Percentiles rank a stretch among this genome's conserved stretches.
Evolutionary conservation across 2,113 vertebrate species (phyloP).

Genomic region (Lichenostomus cassidix): DNA sequence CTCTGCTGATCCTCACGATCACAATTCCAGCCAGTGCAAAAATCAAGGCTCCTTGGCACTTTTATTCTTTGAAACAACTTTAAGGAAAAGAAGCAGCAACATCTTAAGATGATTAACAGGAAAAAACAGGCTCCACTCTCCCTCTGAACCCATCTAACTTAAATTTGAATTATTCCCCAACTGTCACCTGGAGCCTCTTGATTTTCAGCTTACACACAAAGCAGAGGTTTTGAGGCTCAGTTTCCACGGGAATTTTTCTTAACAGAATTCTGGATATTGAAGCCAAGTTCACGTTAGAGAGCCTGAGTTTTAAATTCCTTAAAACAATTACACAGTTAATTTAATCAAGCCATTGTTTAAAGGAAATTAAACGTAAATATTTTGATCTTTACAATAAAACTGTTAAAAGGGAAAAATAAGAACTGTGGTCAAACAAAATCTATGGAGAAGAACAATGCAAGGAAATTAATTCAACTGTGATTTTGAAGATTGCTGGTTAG

Average conservation of each 20-base stretch:
- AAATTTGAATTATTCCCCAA: not conserved
- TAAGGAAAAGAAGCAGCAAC: not conserved
- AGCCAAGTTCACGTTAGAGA: constrained; percentile 18
- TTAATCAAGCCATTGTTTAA: constrained; percentile 18
- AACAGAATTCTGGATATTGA: not conserved
- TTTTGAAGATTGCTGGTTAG: constrained; percentile 18
- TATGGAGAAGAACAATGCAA: not conserved
- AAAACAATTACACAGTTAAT: constrained; percentile 44
- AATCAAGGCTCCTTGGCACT: not conserved
- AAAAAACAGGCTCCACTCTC: not conserved
- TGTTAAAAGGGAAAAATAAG: not conserved
- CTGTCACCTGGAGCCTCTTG: not conserved
- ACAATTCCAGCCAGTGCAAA: not conserved
- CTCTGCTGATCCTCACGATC: not conserved
- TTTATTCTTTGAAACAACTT: not conserved
- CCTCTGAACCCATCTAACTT: not conserved
- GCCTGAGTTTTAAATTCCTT: not conserved
- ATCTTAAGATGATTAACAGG: not conserved
- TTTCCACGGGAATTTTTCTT: constrained; percentile 5
- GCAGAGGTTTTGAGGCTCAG: not conserved
- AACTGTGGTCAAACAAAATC: not conserved
- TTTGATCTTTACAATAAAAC: constrained; percentile 30
- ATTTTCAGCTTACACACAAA: not conserved
- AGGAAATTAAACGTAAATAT: constrained; percentile 39
- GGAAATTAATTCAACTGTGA: constrained; percentile 15